phyloP scores from a whole-genome alignment of 2,888 invertebrate genomes.

The Crioceris asparagi region DNA sequence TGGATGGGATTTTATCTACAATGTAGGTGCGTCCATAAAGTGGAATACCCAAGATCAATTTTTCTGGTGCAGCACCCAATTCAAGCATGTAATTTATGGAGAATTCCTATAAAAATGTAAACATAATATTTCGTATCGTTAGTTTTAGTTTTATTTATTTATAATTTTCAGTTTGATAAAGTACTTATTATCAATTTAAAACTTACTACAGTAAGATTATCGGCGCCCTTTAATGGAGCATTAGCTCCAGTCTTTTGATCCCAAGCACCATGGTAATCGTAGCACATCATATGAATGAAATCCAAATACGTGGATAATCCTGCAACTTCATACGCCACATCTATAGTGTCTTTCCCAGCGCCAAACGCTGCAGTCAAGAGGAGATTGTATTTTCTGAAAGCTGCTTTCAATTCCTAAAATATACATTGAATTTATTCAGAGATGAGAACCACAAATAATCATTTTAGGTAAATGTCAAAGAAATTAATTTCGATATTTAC shows the following conservation, averaged over 20 bases:
- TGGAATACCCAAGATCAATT: slow-evolving; percentile 72
- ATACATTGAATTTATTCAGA: background rate
- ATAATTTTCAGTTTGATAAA: background rate
- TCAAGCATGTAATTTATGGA: slow-evolving; percentile 64
- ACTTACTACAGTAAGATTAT: slow-evolving; percentile 60
- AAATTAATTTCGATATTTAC: background rate
- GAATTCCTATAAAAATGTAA: slow-evolving; percentile 46
- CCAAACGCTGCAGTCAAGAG: slow-evolving; percentile 75
- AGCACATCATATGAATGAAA: slow-evolving; percentile 76
- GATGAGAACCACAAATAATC: background rate
- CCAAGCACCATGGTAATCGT: slow-evolving; percentile 84
- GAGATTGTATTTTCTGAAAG: slow-evolving; percentile 55
- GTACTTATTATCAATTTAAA: no score
- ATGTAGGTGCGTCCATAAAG: slow-evolving; percentile 75
- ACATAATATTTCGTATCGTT: background rate
- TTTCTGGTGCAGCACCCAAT: slow-evolving; percentile 62
- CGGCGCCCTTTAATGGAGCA: slow-evolving; percentile 56
- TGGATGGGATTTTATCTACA: slow-evolving; percentile 35
- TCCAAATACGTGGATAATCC: slow-evolving; percentile 58
- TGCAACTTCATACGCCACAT: slow-evolving; percentile 65
- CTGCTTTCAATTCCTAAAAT: slow-evolving; percentile 56
- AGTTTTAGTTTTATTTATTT: background rate
- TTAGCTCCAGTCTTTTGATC: slow-evolving; percentile 65
- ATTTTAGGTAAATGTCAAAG: background rate
- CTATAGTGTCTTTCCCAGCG: slow-evolving; percentile 64